Conservation (phyloP, 2,797 vertebrate species). For the Sus cebifrons region DNA sequence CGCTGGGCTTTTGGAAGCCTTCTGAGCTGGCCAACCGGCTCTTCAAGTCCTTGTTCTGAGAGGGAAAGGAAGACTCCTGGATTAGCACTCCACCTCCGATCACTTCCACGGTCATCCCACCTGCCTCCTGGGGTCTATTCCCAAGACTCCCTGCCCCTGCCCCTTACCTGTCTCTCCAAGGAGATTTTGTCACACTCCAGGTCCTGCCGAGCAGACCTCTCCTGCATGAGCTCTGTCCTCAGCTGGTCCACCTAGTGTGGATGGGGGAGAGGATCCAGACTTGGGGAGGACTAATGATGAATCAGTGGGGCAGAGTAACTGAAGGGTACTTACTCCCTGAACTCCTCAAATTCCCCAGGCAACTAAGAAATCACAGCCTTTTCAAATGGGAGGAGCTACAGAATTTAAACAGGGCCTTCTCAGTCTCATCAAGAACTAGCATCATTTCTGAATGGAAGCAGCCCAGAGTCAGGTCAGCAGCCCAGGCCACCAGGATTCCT, state of each 20-base stretch:
- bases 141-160: not conserved
- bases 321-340: not conserved
- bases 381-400: not conserved
- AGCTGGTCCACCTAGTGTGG: slow-evolving; percentile 94
- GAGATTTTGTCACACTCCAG: slow-evolving; percentile 97
- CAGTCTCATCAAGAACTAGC: not conserved
- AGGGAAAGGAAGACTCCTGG: not conserved
- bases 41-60: slow-evolving; percentile 96
- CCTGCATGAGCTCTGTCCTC: slow-evolving; percentile 96
- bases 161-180: slow-evolving; percentile 95
- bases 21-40: slow-evolving; percentile 94
- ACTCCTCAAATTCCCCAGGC: not conserved
- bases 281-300: not conserved
- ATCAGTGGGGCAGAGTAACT: not conserved
- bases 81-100: not conserved
- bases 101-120: not conserved
- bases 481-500: not conserved
- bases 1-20: slow-evolving; percentile 93
- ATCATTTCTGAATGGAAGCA: not conserved
- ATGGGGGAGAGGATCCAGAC: not conserved
- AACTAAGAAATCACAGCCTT: slow-evolving; percentile 42
- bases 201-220: slow-evolving; percentile 96
- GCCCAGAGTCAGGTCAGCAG: not conserved
- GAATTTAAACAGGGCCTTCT: not conserved
- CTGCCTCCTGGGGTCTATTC: not conserved